Evolutionary conservation across 2,113 vertebrate species (phyloP).

Genomic region (Cercocebus atys): DNA sequence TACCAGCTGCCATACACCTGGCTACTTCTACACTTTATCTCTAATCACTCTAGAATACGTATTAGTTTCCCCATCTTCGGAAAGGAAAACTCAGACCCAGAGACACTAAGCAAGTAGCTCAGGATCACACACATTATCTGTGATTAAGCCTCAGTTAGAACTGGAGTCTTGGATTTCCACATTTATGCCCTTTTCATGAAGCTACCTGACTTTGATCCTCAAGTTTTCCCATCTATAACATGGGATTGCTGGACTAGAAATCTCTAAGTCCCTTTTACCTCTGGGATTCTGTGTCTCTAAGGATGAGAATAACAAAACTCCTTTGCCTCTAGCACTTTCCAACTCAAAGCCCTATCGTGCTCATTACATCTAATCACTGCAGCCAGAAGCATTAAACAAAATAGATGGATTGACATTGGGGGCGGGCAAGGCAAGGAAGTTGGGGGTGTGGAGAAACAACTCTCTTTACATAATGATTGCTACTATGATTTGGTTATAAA

Average conservation of each 20-base stretch:
- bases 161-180: background rate
- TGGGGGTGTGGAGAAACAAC: background rate
- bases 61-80: background rate
- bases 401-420: background rate
- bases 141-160: background rate
- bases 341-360: background rate
- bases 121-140: background rate
- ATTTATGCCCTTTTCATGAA: background rate
- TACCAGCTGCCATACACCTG: background rate
- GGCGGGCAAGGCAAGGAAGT: too few species aligned
- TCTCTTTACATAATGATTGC: background rate
- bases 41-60: background rate
- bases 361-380: background rate
- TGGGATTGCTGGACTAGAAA: background rate
- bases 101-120: background rate
- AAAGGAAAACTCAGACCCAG: background rate
- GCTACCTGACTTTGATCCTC: background rate
- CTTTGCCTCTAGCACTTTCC: background rate
- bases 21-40: background rate
- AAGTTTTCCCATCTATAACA: background rate
- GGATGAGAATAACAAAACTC: background rate
- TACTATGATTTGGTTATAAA: constrained; percentile 30
- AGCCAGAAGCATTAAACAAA: background rate
- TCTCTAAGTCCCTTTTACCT: background rate
- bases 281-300: background rate